Percentiles rank a stretch among this genome's conserved stretches.
Evolutionary conservation across 2,888 invertebrate genomes (phyloP).

Genomic region (Drosophila greeni): DNA sequence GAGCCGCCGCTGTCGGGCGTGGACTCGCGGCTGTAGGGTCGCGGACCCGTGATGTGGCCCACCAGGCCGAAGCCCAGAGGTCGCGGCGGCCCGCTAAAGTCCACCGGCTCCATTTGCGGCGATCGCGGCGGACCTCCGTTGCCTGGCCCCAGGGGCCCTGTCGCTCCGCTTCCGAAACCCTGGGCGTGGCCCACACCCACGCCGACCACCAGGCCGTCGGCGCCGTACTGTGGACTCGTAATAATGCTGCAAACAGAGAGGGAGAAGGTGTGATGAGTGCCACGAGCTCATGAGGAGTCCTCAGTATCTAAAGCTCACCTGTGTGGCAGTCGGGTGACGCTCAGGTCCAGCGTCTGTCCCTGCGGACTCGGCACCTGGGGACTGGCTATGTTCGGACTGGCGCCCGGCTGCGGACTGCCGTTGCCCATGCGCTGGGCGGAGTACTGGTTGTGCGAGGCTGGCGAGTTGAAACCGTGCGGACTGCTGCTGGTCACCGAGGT

Average conservation of each 20-base stretch:
- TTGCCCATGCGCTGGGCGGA: constrained; percentile 80
- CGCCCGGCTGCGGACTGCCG: constrained; percentile 89
- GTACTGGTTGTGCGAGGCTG: constrained; percentile 78
- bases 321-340: constrained; percentile 91
- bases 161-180: constrained; percentile 80
- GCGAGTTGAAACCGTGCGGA: constrained; percentile 84
- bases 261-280: neutral
- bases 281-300: neutral
- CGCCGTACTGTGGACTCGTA: constrained; percentile 82
- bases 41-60: constrained; percentile 82
- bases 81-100: constrained; percentile 84
- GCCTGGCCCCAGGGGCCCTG: constrained; percentile 70
- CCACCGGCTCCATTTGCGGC: constrained; percentile 86
- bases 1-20: constrained; percentile 93
- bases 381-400: constrained; percentile 91
- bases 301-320: constrained; percentile 81
- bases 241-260: constrained; percentile 64
- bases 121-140: constrained; percentile 79
- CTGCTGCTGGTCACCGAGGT: constrained; percentile 88
- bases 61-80: constrained; percentile 82
- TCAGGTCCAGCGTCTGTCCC: constrained; percentile 93
- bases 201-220: constrained; percentile 78
- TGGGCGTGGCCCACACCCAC: constrained; percentile 80
- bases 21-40: constrained; percentile 89
- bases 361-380: constrained; percentile 95